Base-by-base conservation (phyloP, 2,797 vertebrate genomes). In the Gadopsis marmoratus region DNA sequence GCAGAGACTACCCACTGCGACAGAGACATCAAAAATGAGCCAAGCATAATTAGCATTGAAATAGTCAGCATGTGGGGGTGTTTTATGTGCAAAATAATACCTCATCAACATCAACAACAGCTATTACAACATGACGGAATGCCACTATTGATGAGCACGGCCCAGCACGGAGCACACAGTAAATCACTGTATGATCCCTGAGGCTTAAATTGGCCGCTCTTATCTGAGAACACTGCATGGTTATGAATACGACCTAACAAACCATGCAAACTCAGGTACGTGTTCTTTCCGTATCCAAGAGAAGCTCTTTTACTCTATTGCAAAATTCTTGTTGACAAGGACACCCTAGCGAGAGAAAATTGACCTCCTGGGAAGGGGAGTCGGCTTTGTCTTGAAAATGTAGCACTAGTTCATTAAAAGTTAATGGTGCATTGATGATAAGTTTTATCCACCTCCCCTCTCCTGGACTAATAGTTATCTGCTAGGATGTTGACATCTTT, bases 371-470 rank as follows among this genome's bases (percentile, higher is more conserved):
- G 76, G 50, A 79, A 60, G 56, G 45, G 83, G 80, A 83, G 64
- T 77, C 56, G 86, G 86, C 71, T 91, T 78, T 71, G 84, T 88
- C 86, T 91, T 84, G 51, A 83, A 79, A 91, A 89, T 79, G 81
- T 78, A 81, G 80, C 73, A 60, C 67, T 64, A 85, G 82, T 88
- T 90, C 88, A 91, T 90, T 88, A 87, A 89, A 90, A 83, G 88
- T 89, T 91, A 91, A 91, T 87, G 83, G 76, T 71, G 82, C 87
- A 88, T 79, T 58, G 81, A 86, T 87, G 86, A 91, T 91, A 87
- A 77, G 76, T 90, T 89, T 78, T 61, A 85, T 88, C 73, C 79
- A 75, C 71, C 84, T 70, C 66, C 67, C 77, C 60, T 72, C 74
- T 81, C 69, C 35, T 62, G 81, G 83, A 90, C 69, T 87, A 83